Percentiles rank a stretch among this genome's conserved stretches.
Conservation (phyloP, 2,888 invertebrate species). For the Drosophila austrosaltans region DNA sequence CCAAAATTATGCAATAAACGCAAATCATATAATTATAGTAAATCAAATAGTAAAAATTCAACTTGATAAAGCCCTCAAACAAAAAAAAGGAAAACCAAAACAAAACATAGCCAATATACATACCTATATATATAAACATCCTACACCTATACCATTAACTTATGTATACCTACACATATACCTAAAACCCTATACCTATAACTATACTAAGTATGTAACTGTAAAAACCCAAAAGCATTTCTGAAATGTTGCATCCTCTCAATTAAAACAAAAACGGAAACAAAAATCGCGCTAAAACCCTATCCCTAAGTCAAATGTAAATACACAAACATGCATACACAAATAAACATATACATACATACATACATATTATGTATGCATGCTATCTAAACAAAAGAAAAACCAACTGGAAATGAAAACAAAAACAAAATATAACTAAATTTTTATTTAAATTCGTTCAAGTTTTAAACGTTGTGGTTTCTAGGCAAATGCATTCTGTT, state of each 20-base stretch:
- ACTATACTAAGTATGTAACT: slow-evolving; percentile 51
- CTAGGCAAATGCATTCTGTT: slow-evolving; percentile 42
- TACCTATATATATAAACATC: slow-evolving; percentile 29
- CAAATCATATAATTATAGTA: slow-evolving; percentile 33
- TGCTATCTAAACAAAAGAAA: slow-evolving; percentile 33
- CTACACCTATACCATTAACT: slow-evolving; percentile 27
- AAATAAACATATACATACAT: neutral
- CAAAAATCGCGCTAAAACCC: slow-evolving; percentile 18
- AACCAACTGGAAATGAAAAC: slow-evolving; percentile 15
- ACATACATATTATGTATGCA: slow-evolving; percentile 27
- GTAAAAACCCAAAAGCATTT: slow-evolving; percentile 46
- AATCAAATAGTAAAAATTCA: slow-evolving; percentile 60
- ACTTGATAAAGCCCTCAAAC: slow-evolving; percentile 41
- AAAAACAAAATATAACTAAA: slow-evolving; percentile 20
- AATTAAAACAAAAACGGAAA: neutral
- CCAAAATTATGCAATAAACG: slow-evolving; percentile 29
- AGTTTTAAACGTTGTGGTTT: slow-evolving; percentile 54
- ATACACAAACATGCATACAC: slow-evolving; percentile 49
- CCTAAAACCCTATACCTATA: slow-evolving; percentile 42
- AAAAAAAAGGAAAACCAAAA: neutral
- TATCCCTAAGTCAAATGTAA: slow-evolving; percentile 69
- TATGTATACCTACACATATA: slow-evolving; percentile 38
- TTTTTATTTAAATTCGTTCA: slow-evolving; percentile 40
- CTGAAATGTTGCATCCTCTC: slow-evolving; percentile 30
- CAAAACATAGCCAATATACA: slow-evolving; percentile 15